A percentile compares a stretch with the other conserved stretches of the same genome.
Evolutionary conservation across 2,888 invertebrate species (phyloP).

Genomic region (Xanthia togata): DNA sequence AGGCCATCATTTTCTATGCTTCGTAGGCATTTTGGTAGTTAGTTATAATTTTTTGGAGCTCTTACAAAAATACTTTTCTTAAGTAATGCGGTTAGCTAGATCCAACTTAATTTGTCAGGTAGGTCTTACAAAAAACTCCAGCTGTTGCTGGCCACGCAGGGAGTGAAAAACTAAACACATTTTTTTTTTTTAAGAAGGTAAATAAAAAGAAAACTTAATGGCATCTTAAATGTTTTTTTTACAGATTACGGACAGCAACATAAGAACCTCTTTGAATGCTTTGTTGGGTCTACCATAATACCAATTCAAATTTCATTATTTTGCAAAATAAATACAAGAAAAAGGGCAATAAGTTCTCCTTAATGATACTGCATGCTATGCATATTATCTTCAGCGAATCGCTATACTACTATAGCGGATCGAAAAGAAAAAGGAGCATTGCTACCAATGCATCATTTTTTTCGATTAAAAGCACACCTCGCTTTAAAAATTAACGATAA

Average conservation of each 20-base stretch:
- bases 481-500: slow-evolving; percentile 34
- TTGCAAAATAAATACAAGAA: too few species aligned
- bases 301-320: too few species aligned
- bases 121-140: slow-evolving; percentile 12
- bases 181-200: neutral
- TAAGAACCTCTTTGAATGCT: neutral
- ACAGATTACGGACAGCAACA: neutral
- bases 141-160: neutral
- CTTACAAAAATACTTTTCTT: too few species aligned
- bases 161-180: neutral
- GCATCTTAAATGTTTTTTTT: neutral
- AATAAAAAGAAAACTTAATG: neutral
- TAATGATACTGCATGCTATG: too few species aligned
- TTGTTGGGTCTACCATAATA: neutral
- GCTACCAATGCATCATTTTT: neutral
- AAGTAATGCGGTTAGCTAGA: too few species aligned
- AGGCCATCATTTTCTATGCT: too few species aligned
- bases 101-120: too few species aligned
- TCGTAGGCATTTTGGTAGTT: too few species aligned
- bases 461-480: neutral
- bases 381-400: neutral
- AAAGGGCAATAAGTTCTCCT: neutral
- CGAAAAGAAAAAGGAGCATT: too few species aligned
- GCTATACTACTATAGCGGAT: neutral
- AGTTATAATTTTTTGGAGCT: too few species aligned